These are phyloP conservation scores for Aphelenchoides fujianensis DNA, from an alignment of 1,140 invertebrate genomes.

Conservation along the genomic window DNA sequence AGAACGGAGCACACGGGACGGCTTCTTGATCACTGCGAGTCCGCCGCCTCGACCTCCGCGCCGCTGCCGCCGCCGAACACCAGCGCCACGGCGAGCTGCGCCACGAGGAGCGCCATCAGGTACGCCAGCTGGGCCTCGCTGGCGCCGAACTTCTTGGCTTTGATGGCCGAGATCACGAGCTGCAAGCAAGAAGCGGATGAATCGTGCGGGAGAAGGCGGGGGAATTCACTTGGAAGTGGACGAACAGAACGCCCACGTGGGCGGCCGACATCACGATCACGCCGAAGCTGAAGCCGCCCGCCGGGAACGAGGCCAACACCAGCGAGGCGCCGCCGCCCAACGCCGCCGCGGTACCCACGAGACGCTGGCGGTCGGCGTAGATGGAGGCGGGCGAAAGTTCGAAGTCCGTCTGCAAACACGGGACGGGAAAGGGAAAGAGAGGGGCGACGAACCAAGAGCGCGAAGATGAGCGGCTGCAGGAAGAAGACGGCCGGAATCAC, in stretches of 20 bases:
- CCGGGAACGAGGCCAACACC: constrained; percentile 2
- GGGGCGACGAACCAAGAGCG: constrained; percentile 13
- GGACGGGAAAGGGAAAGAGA: neutral
- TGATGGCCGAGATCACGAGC: constrained; percentile 4
- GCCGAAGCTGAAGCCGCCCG: neutral
- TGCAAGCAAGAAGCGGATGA: neutral
- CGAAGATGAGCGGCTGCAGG: constrained; percentile 21
- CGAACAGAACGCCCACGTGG: constrained; percentile 16
- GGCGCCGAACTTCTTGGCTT: constrained; percentile 14
- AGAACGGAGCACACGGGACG: neutral
- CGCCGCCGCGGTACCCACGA: neutral
- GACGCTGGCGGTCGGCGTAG: constrained; percentile 17
- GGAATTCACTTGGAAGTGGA: constrained; percentile 23
- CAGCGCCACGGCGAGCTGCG: constrained; percentile 12
- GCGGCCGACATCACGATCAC: constrained; percentile 2
- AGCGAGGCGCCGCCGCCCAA: neutral
- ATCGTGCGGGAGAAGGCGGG: neutral
- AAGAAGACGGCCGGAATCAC: constrained; percentile 17
- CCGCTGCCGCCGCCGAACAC: constrained; percentile 13
- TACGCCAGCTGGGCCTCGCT: constrained; percentile 22
- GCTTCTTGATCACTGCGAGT: no score
- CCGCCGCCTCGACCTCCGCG: no score
- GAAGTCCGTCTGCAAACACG: constrained; percentile 13
- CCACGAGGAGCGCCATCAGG: constrained; percentile 8
- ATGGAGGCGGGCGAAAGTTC: constrained; percentile 21